Conservation (phyloP, 2,797 vertebrate genomes). For the Harpagifer antarcticus region DNA sequence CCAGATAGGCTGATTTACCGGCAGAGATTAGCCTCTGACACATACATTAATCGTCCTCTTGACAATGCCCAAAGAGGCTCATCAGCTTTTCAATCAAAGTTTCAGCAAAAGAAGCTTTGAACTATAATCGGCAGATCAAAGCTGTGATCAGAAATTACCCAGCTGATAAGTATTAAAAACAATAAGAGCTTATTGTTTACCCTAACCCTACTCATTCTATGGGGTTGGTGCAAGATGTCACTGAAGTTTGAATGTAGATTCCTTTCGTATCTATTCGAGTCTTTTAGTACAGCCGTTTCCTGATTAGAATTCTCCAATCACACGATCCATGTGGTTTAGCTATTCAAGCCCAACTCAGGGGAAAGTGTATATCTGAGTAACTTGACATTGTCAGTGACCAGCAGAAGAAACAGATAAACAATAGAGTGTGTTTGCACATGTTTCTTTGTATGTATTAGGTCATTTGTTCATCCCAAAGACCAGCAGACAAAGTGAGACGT, state of each 20-base stretch:
- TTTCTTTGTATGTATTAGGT: constrained; percentile 34
- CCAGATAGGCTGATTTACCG: constrained; percentile 30
- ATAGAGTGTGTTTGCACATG: not conserved
- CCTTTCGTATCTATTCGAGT: too few relatives aligned
- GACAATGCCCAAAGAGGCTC: constrained; percentile 41
- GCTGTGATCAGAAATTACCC: not conserved
- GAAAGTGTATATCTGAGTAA: constrained; percentile 13
- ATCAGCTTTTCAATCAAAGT: constrained; percentile 12
- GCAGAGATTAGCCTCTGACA: constrained; percentile 41
- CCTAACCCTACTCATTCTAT: not conserved
- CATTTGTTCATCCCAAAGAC: constrained; percentile 32
- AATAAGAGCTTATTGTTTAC: not conserved
- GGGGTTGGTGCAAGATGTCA: not conserved
- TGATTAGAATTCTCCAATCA: not conserved
- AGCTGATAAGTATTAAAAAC: constrained; percentile 7
- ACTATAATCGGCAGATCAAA: constrained; percentile 23
- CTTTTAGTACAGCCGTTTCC: not conserved
- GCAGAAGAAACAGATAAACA: not conserved
- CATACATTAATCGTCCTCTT: constrained; percentile 36
- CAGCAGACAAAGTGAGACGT: constrained; percentile 22
- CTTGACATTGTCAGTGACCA: not conserved
- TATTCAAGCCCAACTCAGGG: not conserved
- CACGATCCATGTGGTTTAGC: not conserved
- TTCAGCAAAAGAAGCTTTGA: constrained; percentile 14
- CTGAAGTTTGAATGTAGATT: not conserved